phyloP scores from a whole-genome alignment of 2,113 vertebrate species.

The Neotoma lepida region DNA sequence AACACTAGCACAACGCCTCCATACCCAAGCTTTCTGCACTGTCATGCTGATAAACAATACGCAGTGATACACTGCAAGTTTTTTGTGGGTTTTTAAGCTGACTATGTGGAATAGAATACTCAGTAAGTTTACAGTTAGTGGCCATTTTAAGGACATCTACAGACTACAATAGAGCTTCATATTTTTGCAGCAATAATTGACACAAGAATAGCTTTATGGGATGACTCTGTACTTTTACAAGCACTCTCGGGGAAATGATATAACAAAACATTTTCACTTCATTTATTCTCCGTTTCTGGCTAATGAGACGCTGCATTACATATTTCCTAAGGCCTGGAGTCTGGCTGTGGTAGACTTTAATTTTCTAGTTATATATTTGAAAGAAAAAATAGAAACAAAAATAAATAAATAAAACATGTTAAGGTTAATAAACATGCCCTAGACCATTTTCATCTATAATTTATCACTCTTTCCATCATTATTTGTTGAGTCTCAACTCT shows the following conservation, averaged over 20 bases:
- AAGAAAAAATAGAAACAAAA: conserved; percentile 53
- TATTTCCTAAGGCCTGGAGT: conserved; percentile 4
- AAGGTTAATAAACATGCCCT: conserved; percentile 49
- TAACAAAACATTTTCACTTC: conserved; percentile 49
- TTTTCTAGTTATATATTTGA: conserved; percentile 54
- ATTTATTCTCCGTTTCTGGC: conserved; percentile 68
- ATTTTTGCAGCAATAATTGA: conserved; percentile 70
- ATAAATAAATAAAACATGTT: conserved; percentile 56
- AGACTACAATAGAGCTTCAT: conserved; percentile 51
- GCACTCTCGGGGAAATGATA: conserved; percentile 66
- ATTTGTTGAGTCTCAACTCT: conserved; percentile 35
- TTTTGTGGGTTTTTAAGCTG: conserved; percentile 33
- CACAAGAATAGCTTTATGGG: conserved; percentile 56
- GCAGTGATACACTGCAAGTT: conserved; percentile 45
- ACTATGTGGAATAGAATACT: conserved; percentile 22
- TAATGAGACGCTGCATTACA: conserved; percentile 58
- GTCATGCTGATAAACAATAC: conserved; percentile 61
- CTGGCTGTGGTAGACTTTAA: conserved; percentile 52
- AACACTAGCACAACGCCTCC: background rate
- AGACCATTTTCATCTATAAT: conserved; percentile 32
- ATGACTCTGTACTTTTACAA: conserved; percentile 56
- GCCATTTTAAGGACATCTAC: conserved; percentile 63
- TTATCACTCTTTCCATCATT: conserved; percentile 51
- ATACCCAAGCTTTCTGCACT: conserved; percentile 50
- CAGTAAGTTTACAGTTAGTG: conserved; percentile 56